phyloP scores from a whole-genome alignment of 2,888 invertebrate genomes.

The Siphonodentalium dalli region DNA sequence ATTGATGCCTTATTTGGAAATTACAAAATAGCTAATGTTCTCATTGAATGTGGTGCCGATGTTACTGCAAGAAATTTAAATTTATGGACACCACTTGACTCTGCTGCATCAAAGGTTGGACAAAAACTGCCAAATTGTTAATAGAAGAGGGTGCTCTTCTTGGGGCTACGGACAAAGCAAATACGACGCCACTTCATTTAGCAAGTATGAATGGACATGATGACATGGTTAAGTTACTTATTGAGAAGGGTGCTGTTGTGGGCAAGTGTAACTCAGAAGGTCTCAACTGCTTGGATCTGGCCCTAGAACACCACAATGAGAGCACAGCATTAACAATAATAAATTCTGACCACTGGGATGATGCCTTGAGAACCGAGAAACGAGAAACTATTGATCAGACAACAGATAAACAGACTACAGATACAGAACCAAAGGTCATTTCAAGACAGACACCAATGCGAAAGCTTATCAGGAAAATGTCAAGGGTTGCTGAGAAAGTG shows the following conservation, averaged over 20 bases:
- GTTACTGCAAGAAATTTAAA: constrained; percentile 66
- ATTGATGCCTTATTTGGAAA: constrained; percentile 65
- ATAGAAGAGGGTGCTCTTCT: constrained; percentile 65
- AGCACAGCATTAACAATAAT: constrained; percentile 65
- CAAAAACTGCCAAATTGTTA: constrained; percentile 57
- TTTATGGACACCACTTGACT: constrained; percentile 67
- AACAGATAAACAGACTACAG: too few species aligned
- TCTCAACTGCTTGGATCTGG: constrained; percentile 65
- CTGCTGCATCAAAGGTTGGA: constrained; percentile 66
- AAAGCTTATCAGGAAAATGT: constrained; percentile 67
- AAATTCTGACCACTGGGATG: constrained; percentile 63
- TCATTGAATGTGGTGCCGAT: constrained; percentile 65
- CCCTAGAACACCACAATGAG: constrained; percentile 64
- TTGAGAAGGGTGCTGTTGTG: constrained; percentile 63
- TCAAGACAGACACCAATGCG: constrained; percentile 69
- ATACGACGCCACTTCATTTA: constrained; percentile 67
- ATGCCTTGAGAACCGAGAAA: constrained; percentile 64
- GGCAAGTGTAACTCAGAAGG: constrained; percentile 59
- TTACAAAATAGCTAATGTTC: constrained; percentile 58
- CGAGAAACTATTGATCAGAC: constrained; percentile 46
- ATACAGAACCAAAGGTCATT: too few species aligned
- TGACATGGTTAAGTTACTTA: constrained; percentile 61
- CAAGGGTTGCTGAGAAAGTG: constrained; percentile 64
- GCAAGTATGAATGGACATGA: constrained; percentile 64
- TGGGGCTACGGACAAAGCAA: constrained; percentile 65